Conservation (phyloP, 2,113 vertebrate genomes). For the Lamprotornis superbus region DNA sequence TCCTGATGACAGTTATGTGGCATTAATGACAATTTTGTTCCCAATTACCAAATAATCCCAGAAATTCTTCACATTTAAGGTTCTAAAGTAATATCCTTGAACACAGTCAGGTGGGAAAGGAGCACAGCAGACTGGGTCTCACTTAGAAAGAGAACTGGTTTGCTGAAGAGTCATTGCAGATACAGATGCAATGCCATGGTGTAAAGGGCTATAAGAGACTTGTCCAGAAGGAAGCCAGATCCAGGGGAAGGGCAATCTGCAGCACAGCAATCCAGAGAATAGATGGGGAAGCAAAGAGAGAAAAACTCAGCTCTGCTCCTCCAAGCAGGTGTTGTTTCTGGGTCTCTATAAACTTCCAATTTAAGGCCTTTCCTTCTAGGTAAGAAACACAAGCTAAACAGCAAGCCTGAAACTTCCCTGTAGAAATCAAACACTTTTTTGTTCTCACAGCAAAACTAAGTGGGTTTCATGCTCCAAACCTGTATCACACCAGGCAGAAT, state of each 20-base stretch:
- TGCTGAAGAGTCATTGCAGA: neutral
- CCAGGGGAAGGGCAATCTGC: neutral
- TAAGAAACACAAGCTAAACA: neutral
- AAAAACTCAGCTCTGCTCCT: neutral
- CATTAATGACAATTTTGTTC: neutral
- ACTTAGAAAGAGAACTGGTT: neutral
- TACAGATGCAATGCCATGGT: neutral
- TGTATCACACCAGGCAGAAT: fast-evolving
- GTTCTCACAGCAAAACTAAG: neutral
- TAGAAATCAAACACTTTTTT: neutral
- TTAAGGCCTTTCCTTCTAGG: neutral
- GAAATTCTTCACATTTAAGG: neutral
- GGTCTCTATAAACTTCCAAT: neutral
- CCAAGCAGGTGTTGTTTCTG: neutral
- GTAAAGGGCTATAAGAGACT: neutral
- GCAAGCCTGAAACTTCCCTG: neutral
- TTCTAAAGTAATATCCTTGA: neutral
- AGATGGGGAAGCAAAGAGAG: neutral
- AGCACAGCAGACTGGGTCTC: neutral
- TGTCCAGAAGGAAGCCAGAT: neutral
- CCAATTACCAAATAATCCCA: neutral
- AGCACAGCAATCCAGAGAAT: neutral
- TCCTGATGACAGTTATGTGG: neutral
- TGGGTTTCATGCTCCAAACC: neutral
- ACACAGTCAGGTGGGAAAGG: neutral